A percentile compares a stretch with the other conserved stretches of the same genome.
Evolutionary conservation across 2,113 vertebrate species (phyloP).

Genomic region (Odontophorus gujanensis): DNA sequence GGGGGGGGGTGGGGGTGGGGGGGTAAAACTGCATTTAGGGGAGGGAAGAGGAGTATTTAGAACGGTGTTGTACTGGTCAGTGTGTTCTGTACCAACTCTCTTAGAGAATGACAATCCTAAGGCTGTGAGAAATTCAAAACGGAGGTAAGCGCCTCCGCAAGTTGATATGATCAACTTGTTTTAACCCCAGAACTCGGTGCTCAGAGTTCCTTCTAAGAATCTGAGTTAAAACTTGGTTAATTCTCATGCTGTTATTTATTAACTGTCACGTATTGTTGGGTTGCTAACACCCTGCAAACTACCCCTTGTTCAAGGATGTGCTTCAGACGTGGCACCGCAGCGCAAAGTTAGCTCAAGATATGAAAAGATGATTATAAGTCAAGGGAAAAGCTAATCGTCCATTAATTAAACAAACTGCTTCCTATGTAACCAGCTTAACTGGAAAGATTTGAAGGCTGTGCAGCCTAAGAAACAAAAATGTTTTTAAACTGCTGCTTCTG

Average conservation of each 20-base stretch:
- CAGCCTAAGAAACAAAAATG: background rate
- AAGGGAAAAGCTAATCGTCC: background rate
- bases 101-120: slow-evolving; percentile 56
- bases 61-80: background rate
- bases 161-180: background rate
- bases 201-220: background rate
- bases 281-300: slow-evolving; percentile 19
- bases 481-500: background rate
- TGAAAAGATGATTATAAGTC: background rate
- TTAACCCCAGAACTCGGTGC: background rate
- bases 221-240: background rate
- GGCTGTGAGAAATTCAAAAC: background rate
- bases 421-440: background rate
- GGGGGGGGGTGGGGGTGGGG: background rate
- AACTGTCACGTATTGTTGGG: background rate
- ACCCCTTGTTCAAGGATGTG: background rate
- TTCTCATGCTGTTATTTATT: slow-evolving; percentile 2
- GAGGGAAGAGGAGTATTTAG: background rate
- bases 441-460: background rate
- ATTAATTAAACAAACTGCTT: background rate
- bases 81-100: background rate
- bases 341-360: background rate
- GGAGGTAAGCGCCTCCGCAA: slow-evolving; percentile 18
- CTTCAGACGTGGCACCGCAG: background rate
- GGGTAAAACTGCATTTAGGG: background rate